phyloP scores from a whole-genome alignment of 2,797 vertebrate genomes.

The Odontamblyopus rebecca region DNA sequence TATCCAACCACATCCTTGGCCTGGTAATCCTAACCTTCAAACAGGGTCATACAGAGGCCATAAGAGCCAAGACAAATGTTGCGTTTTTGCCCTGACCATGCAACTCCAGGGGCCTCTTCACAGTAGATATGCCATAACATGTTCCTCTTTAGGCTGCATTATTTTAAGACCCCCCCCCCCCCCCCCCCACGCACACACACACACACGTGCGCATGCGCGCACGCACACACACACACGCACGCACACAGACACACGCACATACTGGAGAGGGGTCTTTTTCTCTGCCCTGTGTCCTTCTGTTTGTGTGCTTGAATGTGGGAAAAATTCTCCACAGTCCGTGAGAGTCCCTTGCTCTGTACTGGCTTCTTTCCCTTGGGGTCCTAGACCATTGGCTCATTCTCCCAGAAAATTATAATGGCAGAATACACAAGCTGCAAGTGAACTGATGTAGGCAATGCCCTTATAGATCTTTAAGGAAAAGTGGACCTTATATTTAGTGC shows the following conservation, averaged over 20 bases:
- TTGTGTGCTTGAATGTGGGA: constrained; percentile 82
- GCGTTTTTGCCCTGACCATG: constrained; percentile 17
- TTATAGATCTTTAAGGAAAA: neutral
- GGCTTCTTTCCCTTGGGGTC: constrained; percentile 70
- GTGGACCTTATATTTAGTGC: neutral
- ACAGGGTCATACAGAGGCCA: constrained; percentile 36
- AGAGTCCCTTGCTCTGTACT: constrained; percentile 73
- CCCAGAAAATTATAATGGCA: constrained; percentile 47
- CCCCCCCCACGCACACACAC: constrained; percentile 21
- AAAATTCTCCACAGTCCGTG: constrained; percentile 75
- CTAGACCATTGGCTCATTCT: constrained; percentile 31
- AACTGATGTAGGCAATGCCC: neutral
- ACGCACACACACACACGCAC: constrained; percentile 2
- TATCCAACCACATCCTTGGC: constrained; percentile 20
- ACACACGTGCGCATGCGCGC: neutral
- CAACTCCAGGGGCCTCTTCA: constrained; percentile 28
- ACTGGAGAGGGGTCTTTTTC: constrained; percentile 51
- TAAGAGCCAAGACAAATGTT: constrained; percentile 21
- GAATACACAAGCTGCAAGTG: constrained; percentile 14
- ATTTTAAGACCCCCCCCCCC: constrained; percentile 53
- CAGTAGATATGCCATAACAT: constrained; percentile 36
- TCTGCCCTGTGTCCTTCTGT: constrained; percentile 67
- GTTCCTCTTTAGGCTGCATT: constrained; percentile 53
- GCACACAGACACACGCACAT: neutral
- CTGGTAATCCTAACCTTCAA: constrained; percentile 19